Evolutionary conservation across 2,797 vertebrate species (phyloP).

Genomic region (Gastrophryne carolinensis): DNA sequence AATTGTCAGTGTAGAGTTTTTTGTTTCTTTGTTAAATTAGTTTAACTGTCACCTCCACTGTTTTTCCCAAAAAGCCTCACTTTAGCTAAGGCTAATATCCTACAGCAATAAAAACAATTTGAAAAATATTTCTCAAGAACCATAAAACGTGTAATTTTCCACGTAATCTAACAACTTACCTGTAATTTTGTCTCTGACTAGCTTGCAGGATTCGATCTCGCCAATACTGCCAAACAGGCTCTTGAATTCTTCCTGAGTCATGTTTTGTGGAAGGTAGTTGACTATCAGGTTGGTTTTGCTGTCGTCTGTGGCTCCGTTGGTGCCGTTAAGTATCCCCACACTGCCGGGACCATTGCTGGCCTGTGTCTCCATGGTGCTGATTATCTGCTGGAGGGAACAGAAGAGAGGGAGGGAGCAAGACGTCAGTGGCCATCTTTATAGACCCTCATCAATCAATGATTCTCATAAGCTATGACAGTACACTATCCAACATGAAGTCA

Average conservation of each 20-base stretch:
- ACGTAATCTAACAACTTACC: slow-evolving; percentile 72
- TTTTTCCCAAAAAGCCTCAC: no score
- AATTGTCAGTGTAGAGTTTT: no score
- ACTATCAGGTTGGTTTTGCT: slow-evolving; percentile 98
- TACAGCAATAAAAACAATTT: no score
- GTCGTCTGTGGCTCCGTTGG: slow-evolving; percentile 85
- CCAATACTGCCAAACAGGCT: slow-evolving; percentile 96
- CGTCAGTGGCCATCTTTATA: slow-evolving; percentile 29
- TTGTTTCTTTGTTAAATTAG: no score
- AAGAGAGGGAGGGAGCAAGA: slow-evolving; percentile 36
- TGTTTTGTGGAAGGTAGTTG: slow-evolving; percentile 97
- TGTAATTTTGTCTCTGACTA: slow-evolving; percentile 95
- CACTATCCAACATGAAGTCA: background rate
- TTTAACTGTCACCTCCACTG: no score
- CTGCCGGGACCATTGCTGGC: slow-evolving; percentile 89
- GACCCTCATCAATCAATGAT: background rate
- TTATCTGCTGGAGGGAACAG: slow-evolving; percentile 90
- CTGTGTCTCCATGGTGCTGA: slow-evolving; percentile 98
- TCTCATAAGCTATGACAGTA: background rate
- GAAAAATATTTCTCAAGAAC: no score
- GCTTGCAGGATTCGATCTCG: slow-evolving; percentile 94
- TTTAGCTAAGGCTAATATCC: no score
- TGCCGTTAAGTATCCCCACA: slow-evolving; percentile 87
- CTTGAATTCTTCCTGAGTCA: slow-evolving; percentile 97
- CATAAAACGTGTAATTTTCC: no score